Evolutionary conservation across 35 echinoderm and acorn worm genomes (phyloP).

Genomic region (Lytechinus pictus): DNA sequence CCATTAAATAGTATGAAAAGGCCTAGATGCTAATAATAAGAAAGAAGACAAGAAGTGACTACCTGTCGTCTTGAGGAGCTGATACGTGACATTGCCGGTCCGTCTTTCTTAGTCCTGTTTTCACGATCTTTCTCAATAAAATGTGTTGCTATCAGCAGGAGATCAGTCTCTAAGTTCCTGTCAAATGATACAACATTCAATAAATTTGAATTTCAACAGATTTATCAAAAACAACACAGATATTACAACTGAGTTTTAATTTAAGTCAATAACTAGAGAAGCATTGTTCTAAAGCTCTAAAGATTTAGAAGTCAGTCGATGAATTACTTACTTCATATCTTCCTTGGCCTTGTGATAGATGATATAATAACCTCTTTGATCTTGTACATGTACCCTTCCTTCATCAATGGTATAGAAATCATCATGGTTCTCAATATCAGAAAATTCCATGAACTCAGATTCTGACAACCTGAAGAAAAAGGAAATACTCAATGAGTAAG

Average conservation of each 20-base stretch:
- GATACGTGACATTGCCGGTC: background rate
- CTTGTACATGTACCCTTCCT: conserved; percentile 95
- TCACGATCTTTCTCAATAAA: conserved; percentile 89
- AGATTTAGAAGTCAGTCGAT: too few relatives aligned
- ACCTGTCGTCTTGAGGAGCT: conserved; percentile 29
- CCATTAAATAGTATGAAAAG: too few relatives aligned
- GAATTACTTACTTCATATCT: conserved; percentile 86
- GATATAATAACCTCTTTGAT: conserved; percentile 94
- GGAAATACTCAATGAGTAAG: background rate
- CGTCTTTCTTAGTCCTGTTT: conserved; percentile 49
- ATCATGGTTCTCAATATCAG: conserved; percentile 98
- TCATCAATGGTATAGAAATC: conserved; percentile 97
- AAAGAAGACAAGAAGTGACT: background rate
- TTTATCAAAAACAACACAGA: background rate
- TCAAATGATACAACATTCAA: conserved; percentile 26
- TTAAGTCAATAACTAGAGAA: too few relatives aligned
- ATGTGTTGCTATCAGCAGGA: conserved; percentile 83
- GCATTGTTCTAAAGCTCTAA: too few relatives aligned
- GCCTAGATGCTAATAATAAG: too few relatives aligned
- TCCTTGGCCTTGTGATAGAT: conserved; percentile 83
- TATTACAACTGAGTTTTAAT: background rate
- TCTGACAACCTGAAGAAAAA: conserved; percentile 69
- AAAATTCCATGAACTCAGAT: conserved; percentile 98
- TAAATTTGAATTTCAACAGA: background rate
- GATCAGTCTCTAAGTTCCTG: conserved; percentile 82